Evolutionary conservation across 2,113 vertebrate genomes (phyloP).

Genomic region (Lepus timidus): DNA sequence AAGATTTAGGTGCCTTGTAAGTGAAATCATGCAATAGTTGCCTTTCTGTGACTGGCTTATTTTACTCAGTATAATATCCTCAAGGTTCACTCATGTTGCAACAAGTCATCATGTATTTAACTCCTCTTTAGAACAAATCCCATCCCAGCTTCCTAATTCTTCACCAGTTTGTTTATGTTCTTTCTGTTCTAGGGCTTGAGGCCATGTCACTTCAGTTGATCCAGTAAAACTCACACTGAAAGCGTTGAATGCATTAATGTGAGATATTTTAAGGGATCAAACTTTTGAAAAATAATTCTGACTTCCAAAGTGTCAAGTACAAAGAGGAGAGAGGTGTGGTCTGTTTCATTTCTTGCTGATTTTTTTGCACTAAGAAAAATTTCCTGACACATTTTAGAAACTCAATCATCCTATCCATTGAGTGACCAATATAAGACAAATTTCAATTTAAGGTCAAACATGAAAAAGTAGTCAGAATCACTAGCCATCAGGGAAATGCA

Average conservation of each 20-base stretch:
- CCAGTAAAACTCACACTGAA: not conserved
- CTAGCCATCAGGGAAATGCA: no score
- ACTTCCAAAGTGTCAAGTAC: not conserved
- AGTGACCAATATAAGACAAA: not conserved
- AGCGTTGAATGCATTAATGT: not conserved
- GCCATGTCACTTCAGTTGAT: not conserved
- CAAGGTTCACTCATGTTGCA: not conserved
- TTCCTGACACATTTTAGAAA: not conserved
- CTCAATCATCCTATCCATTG: not conserved
- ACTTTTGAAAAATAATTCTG: not conserved
- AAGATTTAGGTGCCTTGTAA: accelerated
- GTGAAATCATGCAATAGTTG: not conserved
- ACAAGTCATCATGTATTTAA: not conserved
- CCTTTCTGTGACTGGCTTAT: not conserved
- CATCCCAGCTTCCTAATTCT: not conserved
- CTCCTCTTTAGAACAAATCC: not conserved
- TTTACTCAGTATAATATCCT: not conserved
- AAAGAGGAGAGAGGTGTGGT: not conserved
- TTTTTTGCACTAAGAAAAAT: not conserved
- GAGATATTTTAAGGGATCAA: not conserved
- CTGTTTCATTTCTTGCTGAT: not conserved
- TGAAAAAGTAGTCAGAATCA: no score
- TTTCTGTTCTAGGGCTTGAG: not conserved
- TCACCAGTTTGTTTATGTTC: not conserved
- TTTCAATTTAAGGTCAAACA: not conserved